These are phyloP conservation scores for Pseudeuparius sepicola DNA, from an alignment of 2,888 invertebrate genomes.

Conservation along the genomic window DNA sequence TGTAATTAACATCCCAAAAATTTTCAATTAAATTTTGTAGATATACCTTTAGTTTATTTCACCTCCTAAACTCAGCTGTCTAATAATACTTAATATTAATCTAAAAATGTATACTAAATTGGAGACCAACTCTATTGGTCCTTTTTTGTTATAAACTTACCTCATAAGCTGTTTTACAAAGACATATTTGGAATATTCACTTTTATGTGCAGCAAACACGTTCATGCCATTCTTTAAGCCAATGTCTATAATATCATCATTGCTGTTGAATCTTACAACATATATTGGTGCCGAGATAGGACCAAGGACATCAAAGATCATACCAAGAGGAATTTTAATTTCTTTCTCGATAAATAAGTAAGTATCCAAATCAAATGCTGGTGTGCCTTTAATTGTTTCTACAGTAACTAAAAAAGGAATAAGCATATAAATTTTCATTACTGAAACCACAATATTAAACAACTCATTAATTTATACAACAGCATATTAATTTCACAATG, in stretches of 20 bases:
- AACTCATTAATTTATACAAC: no score
- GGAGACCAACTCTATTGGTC: no score
- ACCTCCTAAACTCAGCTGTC: no score
- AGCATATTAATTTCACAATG: no score
- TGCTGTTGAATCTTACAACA: conserved; percentile 80
- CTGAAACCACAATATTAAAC: no score
- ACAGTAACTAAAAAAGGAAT: conserved; percentile 56
- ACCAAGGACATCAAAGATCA: conserved; percentile 88
- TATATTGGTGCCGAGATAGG: conserved; percentile 77
- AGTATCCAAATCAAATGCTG: conserved; percentile 77
- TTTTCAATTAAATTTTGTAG: no score
- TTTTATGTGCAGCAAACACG: conserved; percentile 77
- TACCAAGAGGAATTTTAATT: conserved; percentile 63
- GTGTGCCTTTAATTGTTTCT: conserved; percentile 57
- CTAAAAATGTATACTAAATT: no score
- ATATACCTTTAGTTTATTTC: no score
- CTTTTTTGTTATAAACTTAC: no score
- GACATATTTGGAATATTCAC: conserved; percentile 64
- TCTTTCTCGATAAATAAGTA: conserved; percentile 58
- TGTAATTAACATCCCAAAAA: no score
- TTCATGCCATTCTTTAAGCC: conserved; percentile 56
- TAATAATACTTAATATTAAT: no score
- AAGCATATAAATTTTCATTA: neutral
- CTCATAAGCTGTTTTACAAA: conserved; percentile 62
- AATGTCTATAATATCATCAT: conserved; percentile 60